A percentile compares a stretch with the other conserved stretches of the same genome.
phyloP scores from a whole-genome alignment of 2,797 vertebrate genomes.

The Parambassis ranga region DNA sequence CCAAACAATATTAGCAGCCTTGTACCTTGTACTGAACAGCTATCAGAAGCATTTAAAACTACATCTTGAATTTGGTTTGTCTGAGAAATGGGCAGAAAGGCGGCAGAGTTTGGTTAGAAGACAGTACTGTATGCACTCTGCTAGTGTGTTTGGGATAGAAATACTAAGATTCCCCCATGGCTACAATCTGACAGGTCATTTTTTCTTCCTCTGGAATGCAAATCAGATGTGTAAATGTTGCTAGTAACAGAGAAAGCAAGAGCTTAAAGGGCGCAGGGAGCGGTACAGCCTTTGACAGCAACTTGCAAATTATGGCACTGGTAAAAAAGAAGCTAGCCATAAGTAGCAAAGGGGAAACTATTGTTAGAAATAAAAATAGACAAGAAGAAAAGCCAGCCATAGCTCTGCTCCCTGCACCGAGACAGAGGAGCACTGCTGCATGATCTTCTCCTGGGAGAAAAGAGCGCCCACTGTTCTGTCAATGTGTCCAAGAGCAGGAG shows the following conservation, averaged over 20 bases:
- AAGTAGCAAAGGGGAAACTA: conserved; percentile 24
- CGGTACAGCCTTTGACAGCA: conserved; percentile 39
- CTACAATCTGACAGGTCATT: background rate
- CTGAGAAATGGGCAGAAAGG: background rate
- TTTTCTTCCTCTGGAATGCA: conserved; percentile 25
- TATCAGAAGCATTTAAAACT: background rate
- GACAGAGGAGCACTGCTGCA: conserved; percentile 18
- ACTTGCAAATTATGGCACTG: conserved; percentile 27
- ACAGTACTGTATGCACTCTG: too few relatives aligned
- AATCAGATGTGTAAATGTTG: conserved; percentile 23
- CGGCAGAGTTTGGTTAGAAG: background rate
- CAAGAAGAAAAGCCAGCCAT: conserved; percentile 28
- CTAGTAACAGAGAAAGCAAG: conserved; percentile 2
- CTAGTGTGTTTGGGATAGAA: background rate
- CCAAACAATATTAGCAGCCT: background rate
- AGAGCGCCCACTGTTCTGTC: conserved; percentile 23
- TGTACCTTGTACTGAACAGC: too few relatives aligned
- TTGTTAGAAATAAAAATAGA: conserved; percentile 34
- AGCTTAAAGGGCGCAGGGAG: conserved; percentile 20
- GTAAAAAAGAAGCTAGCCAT: conserved; percentile 16
- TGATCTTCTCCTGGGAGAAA: conserved; percentile 28
- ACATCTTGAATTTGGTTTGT: background rate
- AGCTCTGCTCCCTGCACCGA: conserved; percentile 20
- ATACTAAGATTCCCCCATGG: background rate
- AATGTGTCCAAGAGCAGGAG: conserved; percentile 29